These are phyloP conservation scores for Apis florea DNA, from an alignment of 1,140 invertebrate genomes.

Conservation along the genomic window DNA sequence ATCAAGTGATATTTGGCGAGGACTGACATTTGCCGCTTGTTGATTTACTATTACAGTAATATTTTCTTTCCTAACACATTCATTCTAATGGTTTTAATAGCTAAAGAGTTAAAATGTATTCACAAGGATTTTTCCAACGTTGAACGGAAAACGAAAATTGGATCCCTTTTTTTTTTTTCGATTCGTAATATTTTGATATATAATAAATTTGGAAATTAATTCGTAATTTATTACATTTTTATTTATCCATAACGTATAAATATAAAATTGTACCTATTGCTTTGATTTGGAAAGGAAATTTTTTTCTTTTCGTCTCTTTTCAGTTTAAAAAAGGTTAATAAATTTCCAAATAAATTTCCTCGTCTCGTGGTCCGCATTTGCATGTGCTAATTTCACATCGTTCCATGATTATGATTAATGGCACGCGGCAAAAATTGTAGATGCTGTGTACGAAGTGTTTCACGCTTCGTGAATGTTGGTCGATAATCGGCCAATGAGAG, in stretches of 20 bases:
- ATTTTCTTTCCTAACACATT: constrained; percentile 41
- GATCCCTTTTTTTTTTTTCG: too few relatives aligned
- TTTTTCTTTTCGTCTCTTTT: too few relatives aligned
- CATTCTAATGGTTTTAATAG: constrained; percentile 27
- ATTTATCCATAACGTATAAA: too few relatives aligned
- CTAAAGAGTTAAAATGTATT: background rate
- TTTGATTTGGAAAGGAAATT: too few relatives aligned
- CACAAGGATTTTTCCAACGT: background rate
- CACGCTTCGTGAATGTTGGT: background rate
- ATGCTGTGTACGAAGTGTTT: background rate
- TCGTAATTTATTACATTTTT: too few relatives aligned
- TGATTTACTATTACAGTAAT: constrained; percentile 48
- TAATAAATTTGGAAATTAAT: too few relatives aligned
- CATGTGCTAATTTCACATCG: background rate
- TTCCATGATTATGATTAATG: background rate
- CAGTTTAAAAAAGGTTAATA: too few relatives aligned
- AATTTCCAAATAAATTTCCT: too few relatives aligned
- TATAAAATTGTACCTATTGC: too few relatives aligned
- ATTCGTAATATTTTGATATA: background rate
- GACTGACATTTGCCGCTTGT: constrained; percentile 49
- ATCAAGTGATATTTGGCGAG: constrained; percentile 60
- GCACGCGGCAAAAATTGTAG: too few relatives aligned
- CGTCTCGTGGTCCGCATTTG: background rate
- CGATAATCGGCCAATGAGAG: constrained; percentile 66
- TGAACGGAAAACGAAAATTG: background rate